Percentiles rank a stretch among this genome's conserved stretches.
Conservation (phyloP, 2,113 vertebrate species). For the Pachyramphus minor region DNA sequence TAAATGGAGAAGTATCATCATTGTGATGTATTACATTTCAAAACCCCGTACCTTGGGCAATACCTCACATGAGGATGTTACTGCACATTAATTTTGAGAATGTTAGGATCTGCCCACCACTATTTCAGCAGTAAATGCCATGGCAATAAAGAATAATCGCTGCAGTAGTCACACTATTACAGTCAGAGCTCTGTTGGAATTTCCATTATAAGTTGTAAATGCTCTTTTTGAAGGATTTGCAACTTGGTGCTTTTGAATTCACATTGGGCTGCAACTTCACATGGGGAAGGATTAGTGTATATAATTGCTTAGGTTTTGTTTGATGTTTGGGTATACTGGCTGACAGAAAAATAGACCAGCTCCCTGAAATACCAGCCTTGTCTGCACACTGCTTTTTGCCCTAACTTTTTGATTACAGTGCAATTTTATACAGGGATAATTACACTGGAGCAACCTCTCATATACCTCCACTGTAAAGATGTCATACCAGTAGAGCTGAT, state of each 20-base stretch:
- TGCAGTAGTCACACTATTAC: slow-evolving; percentile 41
- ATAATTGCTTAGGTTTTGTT: slow-evolving; percentile 48
- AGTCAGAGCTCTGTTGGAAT: slow-evolving; percentile 50
- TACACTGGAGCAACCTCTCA: background rate
- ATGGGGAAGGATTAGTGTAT: slow-evolving; percentile 42
- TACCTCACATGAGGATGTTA: slow-evolving; percentile 46
- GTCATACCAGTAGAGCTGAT: background rate
- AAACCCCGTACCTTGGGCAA: slow-evolving; percentile 37
- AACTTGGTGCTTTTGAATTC: slow-evolving; percentile 49
- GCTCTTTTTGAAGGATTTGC: slow-evolving; percentile 57
- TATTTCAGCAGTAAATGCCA: slow-evolving; percentile 65
- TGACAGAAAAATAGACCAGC: slow-evolving; percentile 39
- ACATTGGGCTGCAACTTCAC: slow-evolving; percentile 44
- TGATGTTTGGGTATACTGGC: slow-evolving; percentile 49
- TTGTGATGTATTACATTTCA: slow-evolving; percentile 60
- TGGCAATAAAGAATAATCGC: slow-evolving; percentile 63
- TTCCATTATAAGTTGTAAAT: slow-evolving; percentile 64
- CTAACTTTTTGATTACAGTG: slow-evolving; percentile 29
- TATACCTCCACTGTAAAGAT: background rate
- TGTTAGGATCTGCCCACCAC: slow-evolving; percentile 45
- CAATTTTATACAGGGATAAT: slow-evolving; percentile 16
- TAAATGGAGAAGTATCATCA: slow-evolving; percentile 52
- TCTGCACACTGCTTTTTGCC: slow-evolving; percentile 20
- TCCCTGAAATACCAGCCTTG: slow-evolving; percentile 33
- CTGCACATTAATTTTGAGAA: slow-evolving; percentile 64